phyloP scores from a whole-genome alignment of 2,797 vertebrate genomes.

The Myotis findleyi region DNA sequence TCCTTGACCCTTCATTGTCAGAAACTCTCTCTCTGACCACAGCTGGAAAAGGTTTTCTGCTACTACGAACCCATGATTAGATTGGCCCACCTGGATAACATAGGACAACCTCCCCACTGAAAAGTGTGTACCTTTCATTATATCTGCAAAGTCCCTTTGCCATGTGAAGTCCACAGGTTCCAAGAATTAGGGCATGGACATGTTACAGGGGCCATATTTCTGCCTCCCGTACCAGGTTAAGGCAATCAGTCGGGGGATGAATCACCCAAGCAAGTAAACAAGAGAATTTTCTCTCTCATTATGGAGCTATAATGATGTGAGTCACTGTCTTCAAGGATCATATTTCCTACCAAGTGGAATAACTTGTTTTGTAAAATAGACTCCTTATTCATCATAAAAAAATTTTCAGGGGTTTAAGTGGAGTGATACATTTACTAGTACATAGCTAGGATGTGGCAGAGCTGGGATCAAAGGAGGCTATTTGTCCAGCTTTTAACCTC shows the following conservation, averaged over 20 bases:
- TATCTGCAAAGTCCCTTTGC: neutral
- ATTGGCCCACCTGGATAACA: no score
- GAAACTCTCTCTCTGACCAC: neutral
- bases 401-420: neutral
- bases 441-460: neutral
- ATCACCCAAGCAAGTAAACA: neutral
- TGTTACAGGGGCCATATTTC: neutral
- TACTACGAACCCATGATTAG: neutral
- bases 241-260: neutral
- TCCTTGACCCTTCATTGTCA: neutral
- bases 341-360: neutral
- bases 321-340: neutral
- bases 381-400: neutral
- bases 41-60: neutral
- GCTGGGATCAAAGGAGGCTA: neutral
- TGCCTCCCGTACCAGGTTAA: neutral
- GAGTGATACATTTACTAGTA: neutral
- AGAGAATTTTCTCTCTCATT: slow-evolving; percentile 11
- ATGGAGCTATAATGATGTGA: slow-evolving; percentile 6
- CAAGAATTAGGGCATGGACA: neutral
- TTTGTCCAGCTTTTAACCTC: neutral
- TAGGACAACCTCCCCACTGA: neutral
- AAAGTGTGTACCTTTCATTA: neutral
- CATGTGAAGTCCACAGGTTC: neutral
- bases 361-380: slow-evolving; percentile 8